Evolutionary conservation across 2,797 vertebrate species (phyloP), one percentile per base, ranked within the genome.

Genomic region (Microcaecilia unicolor): DNA sequence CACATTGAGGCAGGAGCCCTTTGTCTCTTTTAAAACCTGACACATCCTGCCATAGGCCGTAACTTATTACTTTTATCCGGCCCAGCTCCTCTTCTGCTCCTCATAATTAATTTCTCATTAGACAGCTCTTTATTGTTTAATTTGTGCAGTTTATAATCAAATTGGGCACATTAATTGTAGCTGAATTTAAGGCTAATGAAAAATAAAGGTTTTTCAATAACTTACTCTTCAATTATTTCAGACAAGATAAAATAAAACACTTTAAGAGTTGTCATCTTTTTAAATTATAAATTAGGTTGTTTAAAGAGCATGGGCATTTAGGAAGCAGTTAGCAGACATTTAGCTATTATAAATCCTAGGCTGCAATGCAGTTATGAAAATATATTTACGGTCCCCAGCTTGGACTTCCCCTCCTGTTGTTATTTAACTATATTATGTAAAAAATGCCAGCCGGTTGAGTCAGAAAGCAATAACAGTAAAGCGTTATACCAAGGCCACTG

Each of bases 41-140:
- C 64, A 81, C 78, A 70, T 77, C 75, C 88, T 85, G 81, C 88
- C 70, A 78, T 44, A 64, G 79, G 79, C 84, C 67, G 64, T 91
- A 87, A 93, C 76, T 78, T 88, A 97, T 90, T 67, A 83, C 83
- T 67, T 72, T 67, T 74, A 81, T 80, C 78, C 79, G 48, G 68
- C 81, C 83, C 69, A 47, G 68, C 78, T 83, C 78, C 83, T 88
- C 88, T 87, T 85, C 81, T 77, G 78, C 83, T 86, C 78, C 86
- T 89, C 91, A 89, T 97, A 94, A 96, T 97, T 93, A 98, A 96
- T 93, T 92, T 90, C 91, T 92, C 90, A 94, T 97, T 93, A 95
- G 94, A 98, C 92, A 96, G 92, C 76, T 93, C 92, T 96, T 97
- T 98, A 97, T 96, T 98, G 93, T 97, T 98, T 94, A 96, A 98